A percentile compares a stretch with the other conserved stretches of the same genome.
Evolutionary conservation across 2,797 vertebrate genomes (phyloP).

Genomic region (Cuculus canorus): DNA sequence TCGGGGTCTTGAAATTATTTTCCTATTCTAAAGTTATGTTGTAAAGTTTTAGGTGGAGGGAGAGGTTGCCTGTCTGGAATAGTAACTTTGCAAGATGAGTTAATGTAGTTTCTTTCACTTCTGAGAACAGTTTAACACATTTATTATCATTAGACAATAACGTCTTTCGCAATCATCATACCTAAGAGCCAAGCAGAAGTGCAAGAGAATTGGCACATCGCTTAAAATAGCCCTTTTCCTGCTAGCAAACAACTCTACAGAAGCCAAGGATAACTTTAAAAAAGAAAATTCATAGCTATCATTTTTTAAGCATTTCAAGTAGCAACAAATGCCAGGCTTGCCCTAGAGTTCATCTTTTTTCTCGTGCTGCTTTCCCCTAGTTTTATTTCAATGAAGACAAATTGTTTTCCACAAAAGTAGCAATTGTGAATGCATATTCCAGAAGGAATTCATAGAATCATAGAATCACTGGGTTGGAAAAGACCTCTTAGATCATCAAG

Average conservation of each 20-base stretch:
- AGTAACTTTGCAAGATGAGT: background rate
- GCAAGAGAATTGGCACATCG: background rate
- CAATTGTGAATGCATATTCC: background rate
- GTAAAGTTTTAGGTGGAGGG: background rate
- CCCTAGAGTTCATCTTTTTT: background rate
- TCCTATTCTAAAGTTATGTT: background rate
- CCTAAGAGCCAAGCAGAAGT: background rate
- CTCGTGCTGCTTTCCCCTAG: background rate
- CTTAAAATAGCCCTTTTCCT: background rate
- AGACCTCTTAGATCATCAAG: too few relatives aligned
- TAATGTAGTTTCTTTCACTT: background rate
- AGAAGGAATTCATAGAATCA: background rate
- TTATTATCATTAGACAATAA: background rate
- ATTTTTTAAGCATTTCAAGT: slow-evolving; percentile 7
- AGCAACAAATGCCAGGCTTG: background rate
- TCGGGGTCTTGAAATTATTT: background rate
- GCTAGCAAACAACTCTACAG: background rate
- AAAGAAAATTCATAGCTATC: background rate
- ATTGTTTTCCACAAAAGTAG: background rate
- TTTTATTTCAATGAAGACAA: background rate
- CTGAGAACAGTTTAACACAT: background rate
- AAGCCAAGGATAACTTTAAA: background rate
- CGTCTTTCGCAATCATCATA: background rate
- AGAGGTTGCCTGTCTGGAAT: background rate
- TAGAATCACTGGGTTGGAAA: too few relatives aligned